These are phyloP conservation scores for Girardinichthys multiradiatus DNA, from an alignment of 2,113 vertebrate species.

Conservation along the genomic window DNA sequence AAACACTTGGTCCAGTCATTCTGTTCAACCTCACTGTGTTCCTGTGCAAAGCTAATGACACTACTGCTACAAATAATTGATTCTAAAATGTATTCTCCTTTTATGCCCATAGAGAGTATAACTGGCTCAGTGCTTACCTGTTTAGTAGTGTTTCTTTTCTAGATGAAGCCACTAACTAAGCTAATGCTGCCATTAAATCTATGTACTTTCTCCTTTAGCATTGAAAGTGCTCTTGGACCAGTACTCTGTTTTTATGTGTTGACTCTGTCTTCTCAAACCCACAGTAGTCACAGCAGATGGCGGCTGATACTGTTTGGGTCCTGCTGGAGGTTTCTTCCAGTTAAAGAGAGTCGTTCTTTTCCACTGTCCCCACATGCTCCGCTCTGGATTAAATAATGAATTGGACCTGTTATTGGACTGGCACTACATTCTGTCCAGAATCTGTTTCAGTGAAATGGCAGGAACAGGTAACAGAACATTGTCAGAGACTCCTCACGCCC, in stretches of 20 bases:
- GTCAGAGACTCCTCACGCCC: too few species aligned
- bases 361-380: too few species aligned
- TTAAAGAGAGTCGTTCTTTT: not conserved
- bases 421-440: too few species aligned
- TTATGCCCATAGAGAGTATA: not conserved
- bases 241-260: not conserved
- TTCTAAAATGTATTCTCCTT: not conserved
- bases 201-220: not conserved
- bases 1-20: not conserved
- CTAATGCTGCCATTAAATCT: not conserved
- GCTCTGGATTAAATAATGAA: too few species aligned
- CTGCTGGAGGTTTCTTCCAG: not conserved
- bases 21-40: too few species aligned
- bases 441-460: too few species aligned
- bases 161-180: not conserved
- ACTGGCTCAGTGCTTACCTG: not conserved
- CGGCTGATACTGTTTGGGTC: not conserved
- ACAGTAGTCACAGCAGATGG: not conserved
- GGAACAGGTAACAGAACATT: too few species aligned
- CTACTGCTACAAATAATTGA: not conserved
- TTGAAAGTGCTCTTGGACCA: not conserved
- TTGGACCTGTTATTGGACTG: too few species aligned
- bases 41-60: not conserved
- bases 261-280: not conserved
- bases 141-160: not conserved